A percentile compares a stretch with the other conserved stretches of the same genome.
Evolutionary conservation across 2,113 vertebrate species (phyloP).

Genomic region (Hemiprocne comata): DNA sequence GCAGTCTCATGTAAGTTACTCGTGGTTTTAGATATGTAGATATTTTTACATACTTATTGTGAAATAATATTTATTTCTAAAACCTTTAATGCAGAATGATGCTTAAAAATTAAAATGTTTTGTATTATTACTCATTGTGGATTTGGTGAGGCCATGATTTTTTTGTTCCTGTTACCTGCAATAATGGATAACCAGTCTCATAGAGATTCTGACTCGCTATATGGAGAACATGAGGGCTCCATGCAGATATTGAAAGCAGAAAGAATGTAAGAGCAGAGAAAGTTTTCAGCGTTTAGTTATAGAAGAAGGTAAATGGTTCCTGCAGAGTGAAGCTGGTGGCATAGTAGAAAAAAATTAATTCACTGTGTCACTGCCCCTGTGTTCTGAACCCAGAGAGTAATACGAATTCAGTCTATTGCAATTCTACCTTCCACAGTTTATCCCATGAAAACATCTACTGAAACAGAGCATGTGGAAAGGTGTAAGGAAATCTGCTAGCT

Average conservation of each 20-base stretch:
- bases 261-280: not conserved
- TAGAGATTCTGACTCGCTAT: not conserved
- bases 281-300: not conserved
- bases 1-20: not conserved
- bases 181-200: not conserved
- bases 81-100: not conserved
- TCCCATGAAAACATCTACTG: not conserved
- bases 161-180: not conserved
- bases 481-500: not conserved
- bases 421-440: not conserved
- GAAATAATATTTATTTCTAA: not conserved
- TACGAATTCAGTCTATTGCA: not conserved
- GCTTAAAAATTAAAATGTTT: not conserved
- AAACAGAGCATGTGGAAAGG: not conserved
- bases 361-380: not conserved
- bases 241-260: not conserved
- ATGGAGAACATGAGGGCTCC: not conserved
- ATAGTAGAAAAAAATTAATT: not conserved
- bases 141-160: not conserved
- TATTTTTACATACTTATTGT: not conserved
- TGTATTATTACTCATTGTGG: not conserved
- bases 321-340: not conserved
- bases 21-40: not conserved
- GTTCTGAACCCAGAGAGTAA: not conserved
- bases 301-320: not conserved